Evolutionary conservation across 2,113 vertebrate species (phyloP), one percentile per base, ranked within the genome.

Genomic region (Festucalex cinctus): DNA sequence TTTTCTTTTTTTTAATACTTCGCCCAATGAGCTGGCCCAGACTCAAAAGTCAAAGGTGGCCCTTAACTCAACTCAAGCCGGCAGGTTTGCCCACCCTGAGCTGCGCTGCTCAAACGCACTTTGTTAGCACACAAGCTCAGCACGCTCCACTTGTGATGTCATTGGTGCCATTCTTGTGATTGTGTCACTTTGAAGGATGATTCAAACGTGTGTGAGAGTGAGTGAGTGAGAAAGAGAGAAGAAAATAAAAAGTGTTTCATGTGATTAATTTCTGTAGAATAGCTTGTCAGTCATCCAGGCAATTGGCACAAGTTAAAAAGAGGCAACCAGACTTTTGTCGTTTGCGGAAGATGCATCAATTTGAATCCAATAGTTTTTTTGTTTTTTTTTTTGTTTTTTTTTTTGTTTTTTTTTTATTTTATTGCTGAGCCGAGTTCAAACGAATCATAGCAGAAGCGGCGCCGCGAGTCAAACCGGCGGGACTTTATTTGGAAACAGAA

Each of bases 111-210:
- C 53, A 46, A 80, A 74, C 54, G 65, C 77, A 74, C 75, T 82
- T 80, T 79, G 67, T n/a, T 26, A 67, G 43, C 53, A 43, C 43
- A 26, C 16, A 67, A 22, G 73, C 56, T 85, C 76, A 74, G 69
- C 72, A 68, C 65, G 67, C 63, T 76, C 75, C 74, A 74, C 63
- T 65, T 57, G 73, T 80, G 72, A 43, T 54, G 85, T 91, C 83
- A 62, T 90, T 88, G 80, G 88, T 90, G 90, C 89, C 91, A 90
- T 90, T 91, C 73, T 84, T 76, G 84, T 88, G 78, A 79, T 86
- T 80, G 86, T 89, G 87, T 91, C 89, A 90, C 87, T 91, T 89
- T 65, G 73, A 41, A 66, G 26, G 32, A 32, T 9, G 7, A 39
- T 39, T 39, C 37, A 39, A 39, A 32, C 9, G 26, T 19, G 6